phyloP scores from a whole-genome alignment of 2,888 invertebrate genomes.

The Cheilosia scutellata region DNA sequence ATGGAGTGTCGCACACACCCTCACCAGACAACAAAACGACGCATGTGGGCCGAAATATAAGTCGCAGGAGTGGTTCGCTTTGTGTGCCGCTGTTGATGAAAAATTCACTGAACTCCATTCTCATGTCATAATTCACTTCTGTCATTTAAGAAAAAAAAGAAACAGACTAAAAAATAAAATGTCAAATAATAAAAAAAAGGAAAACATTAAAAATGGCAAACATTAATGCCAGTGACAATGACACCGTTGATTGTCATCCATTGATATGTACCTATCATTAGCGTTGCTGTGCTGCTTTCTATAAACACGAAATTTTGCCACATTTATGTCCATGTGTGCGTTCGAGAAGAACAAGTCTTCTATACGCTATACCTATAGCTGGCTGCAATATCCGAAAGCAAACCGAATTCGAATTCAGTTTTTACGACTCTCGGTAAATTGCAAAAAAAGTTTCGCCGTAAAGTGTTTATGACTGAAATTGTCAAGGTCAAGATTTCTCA shows the following conservation, averaged over 20 bases:
- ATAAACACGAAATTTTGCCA: slow-evolving; percentile 6
- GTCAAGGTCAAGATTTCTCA: slow-evolving; percentile 72
- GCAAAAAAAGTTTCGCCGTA: slow-evolving; percentile 32
- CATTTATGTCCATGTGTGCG: slow-evolving; percentile 12
- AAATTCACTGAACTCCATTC: slow-evolving; percentile 37
- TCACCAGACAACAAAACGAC: slow-evolving; percentile 1
- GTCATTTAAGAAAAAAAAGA: slow-evolving; percentile 3
- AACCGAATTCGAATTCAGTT: slow-evolving; percentile 30
- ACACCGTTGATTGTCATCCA: slow-evolving; percentile 66
- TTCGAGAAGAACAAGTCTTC: slow-evolving; percentile 45
- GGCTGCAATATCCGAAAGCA: neutral
- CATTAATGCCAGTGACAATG: slow-evolving; percentile 60
- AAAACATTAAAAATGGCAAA: slow-evolving; percentile 52
- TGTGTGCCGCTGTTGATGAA: slow-evolving; percentile 19
- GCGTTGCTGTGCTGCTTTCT: slow-evolving; percentile 19
- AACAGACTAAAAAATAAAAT: slow-evolving; percentile 25
- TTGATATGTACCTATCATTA: slow-evolving; percentile 48
- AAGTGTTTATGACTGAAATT: slow-evolving; percentile 60
- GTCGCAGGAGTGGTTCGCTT: slow-evolving; percentile 49
- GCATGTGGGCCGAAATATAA: slow-evolving; percentile 42
- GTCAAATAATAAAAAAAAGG: slow-evolving; percentile 21
- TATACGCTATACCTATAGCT: neutral
- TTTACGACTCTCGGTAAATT: slow-evolving; percentile 46
- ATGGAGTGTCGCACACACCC: slow-evolving; percentile 21
- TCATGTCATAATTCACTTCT: slow-evolving; percentile 66